Percentiles rank a stretch among this genome's conserved stretches.
phyloP scores from a whole-genome alignment of 1,140 invertebrate species.

The Caenorhabditis elegans region WBcel235 BX284602.5:6447501-6448000 shows the following conservation, averaged over 20 bases:
- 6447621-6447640: background rate
- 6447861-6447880: no score
- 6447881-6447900: no score
- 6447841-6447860: no score
- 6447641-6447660: constrained; percentile 7
- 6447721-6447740: background rate
- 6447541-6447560: constrained; percentile 17
- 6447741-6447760: background rate
- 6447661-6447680: background rate
- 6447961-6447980: no score
- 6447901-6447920: no score
- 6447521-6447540: constrained; percentile 2
- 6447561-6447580: background rate
- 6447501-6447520: background rate
- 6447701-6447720: background rate
- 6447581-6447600: background rate
- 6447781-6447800: no score
- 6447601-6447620: constrained; percentile 13
- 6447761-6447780: no score
- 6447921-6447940: no score
- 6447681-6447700: constrained; percentile 22
- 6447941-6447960: no score
- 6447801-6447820: no score
- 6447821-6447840: no score
- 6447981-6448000: no score